These are phyloP conservation scores for Papilio polyxenes DNA, from an alignment of 1,140 invertebrate species.

Conservation along the genomic window DNA sequence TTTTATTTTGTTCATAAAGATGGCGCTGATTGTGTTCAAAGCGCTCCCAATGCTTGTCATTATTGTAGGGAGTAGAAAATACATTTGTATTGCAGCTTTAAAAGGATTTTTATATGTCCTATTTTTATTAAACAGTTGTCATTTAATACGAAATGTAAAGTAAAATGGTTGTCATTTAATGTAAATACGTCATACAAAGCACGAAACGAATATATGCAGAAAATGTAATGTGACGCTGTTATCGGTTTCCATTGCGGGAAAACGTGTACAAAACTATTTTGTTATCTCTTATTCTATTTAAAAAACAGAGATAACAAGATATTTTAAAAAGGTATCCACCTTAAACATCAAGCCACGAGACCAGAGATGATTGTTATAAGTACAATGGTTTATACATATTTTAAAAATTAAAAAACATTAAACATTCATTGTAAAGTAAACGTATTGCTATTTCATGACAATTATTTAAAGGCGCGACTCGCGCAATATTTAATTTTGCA, in stretches of 20 bases:
- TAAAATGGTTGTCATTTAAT: too few species aligned
- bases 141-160: too few species aligned
- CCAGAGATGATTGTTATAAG: background rate
- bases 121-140: background rate
- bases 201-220: too few species aligned
- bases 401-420: background rate
- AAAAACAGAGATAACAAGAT: background rate
- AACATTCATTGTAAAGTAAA: background rate
- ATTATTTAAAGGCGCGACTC: conserved; percentile 1
- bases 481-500: conserved; percentile 8
- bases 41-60: background rate
- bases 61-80: background rate
- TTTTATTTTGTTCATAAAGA: background rate
- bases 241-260: background rate
- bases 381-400: background rate
- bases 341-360: background rate
- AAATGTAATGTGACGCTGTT: too few species aligned
- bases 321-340: background rate
- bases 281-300: background rate
- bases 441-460: background rate
- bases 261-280: background rate
- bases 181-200: too few species aligned
- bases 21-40: background rate
- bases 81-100: background rate
- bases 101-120: background rate